Evolutionary conservation across 2,113 vertebrate species (phyloP).

Genomic region (Aythya baeri): DNA sequence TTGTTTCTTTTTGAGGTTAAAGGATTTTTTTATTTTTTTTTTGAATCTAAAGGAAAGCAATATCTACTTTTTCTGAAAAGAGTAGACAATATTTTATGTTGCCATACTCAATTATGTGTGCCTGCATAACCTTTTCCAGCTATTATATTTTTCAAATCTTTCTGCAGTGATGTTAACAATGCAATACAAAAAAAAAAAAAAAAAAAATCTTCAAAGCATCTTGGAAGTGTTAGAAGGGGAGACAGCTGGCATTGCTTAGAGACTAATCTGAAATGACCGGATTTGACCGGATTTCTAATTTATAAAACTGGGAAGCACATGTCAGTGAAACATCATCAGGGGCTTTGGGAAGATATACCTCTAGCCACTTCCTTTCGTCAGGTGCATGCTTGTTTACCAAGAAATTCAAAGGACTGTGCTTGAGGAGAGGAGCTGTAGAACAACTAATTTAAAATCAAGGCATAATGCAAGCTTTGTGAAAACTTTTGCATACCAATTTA

Average conservation of each 20-base stretch:
- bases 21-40: neutral
- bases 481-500: neutral
- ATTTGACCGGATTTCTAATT: constrained; percentile 50
- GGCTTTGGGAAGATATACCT: neutral
- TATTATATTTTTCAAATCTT: constrained; percentile 30
- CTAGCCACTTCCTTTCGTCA: neutral
- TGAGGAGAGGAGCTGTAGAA: neutral
- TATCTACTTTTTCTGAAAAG: constrained; percentile 48
- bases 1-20: constrained; percentile 33
- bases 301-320: constrained; percentile 41
- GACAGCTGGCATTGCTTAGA: constrained; percentile 30
- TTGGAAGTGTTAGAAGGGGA: neutral
- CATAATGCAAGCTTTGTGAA: neutral
- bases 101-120: constrained; percentile 3
- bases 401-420: neutral
- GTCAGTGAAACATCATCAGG: neutral
- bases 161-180: constrained; percentile 26
- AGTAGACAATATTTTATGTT: constrained; percentile 42
- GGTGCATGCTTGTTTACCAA: constrained; percentile 19
- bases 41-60: constrained; percentile 30
- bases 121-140: constrained; percentile 49
- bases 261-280: neutral
- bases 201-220: constrained; percentile 61
- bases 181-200: neutral
- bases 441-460: neutral